phyloP scores from a whole-genome alignment of 1,140 invertebrate genomes.

The Macrobrachium rosenbergii region DNA sequence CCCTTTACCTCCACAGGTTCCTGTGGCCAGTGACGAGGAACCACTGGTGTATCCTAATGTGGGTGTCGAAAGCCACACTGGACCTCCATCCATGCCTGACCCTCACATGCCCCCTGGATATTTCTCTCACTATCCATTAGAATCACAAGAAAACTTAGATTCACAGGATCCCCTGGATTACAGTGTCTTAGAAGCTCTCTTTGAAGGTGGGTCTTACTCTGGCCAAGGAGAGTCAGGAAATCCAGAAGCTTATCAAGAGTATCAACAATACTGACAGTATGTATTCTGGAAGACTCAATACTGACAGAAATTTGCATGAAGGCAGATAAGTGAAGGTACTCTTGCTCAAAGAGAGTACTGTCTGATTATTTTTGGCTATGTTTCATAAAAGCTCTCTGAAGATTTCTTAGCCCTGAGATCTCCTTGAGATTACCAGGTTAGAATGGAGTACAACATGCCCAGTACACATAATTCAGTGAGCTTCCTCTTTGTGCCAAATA shows the following conservation, averaged over 20 bases:
- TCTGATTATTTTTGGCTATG: too few species aligned
- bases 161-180: slow-evolving; percentile 39
- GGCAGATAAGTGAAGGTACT: too few species aligned
- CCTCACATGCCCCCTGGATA: slow-evolving; percentile 23
- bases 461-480: too few species aligned
- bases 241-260: slow-evolving; percentile 46
- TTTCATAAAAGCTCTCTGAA: too few species aligned
- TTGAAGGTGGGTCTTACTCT: slow-evolving; percentile 38
- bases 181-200: slow-evolving; percentile 51
- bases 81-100: slow-evolving; percentile 28
- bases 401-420: too few species aligned
- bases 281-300: too few species aligned
- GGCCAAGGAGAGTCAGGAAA: background rate
- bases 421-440: too few species aligned
- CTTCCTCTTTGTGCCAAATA: too few species aligned
- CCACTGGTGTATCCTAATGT: slow-evolving; percentile 42
- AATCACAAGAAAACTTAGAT: slow-evolving; percentile 24
- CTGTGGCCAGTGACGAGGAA: slow-evolving; percentile 34
- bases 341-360: too few species aligned
- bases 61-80: background rate
- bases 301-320: too few species aligned
- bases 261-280: slow-evolving; percentile 37
- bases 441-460: too few species aligned
- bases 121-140: slow-evolving; percentile 37
- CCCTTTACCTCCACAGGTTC: slow-evolving; percentile 47